A percentile compares a stretch with the other conserved stretches of the same genome.
phyloP scores from a whole-genome alignment of 2,888 invertebrate genomes.

The Pimpla rufipes region DNA sequence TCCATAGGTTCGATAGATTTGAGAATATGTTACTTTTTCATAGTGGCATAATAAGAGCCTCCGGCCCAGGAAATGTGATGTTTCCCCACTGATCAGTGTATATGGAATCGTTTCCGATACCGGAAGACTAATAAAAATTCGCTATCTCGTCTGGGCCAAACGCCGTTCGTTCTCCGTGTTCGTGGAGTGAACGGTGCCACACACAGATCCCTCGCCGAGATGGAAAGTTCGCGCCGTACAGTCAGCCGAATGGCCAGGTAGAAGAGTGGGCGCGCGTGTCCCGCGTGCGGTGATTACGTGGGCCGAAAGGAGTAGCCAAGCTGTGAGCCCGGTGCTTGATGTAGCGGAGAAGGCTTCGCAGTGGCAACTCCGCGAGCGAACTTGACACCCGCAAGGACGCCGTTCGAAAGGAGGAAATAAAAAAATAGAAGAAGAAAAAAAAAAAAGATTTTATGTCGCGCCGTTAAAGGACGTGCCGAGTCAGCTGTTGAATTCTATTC shows the following conservation, averaged over 20 bases:
- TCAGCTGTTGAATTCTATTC: constrained; percentile 71
- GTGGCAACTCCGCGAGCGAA: constrained; percentile 76
- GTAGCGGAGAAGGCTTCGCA: constrained; percentile 45
- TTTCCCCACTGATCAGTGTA: neutral
- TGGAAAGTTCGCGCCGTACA: constrained; percentile 43
- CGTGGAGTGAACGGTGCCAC: constrained; percentile 12
- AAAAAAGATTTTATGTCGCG: constrained; percentile 72
- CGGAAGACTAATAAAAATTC: constrained; percentile 52
- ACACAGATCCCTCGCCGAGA: neutral
- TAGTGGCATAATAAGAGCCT: too few species aligned
- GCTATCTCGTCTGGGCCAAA: constrained; percentile 32
- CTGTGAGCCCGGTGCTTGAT: neutral
- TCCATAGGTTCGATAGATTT: too few species aligned
- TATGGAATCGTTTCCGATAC: constrained; percentile 35
- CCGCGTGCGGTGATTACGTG: constrained; percentile 71
- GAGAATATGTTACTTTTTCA: too few species aligned
- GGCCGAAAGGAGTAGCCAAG: constrained; percentile 62
- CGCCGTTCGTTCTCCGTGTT: constrained; percentile 11
- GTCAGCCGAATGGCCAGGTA: constrained; percentile 18
- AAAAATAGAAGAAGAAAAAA: constrained; percentile 72
- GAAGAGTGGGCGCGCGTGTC: constrained; percentile 31
- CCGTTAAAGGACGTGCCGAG: constrained; percentile 81
- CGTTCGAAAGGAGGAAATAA: constrained; percentile 85
- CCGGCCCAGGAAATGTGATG: too few species aligned
- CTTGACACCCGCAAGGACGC: constrained; percentile 85